Conservation (phyloP, 2,797 vertebrate species). For the Rhynchotus rufescens region DNA sequence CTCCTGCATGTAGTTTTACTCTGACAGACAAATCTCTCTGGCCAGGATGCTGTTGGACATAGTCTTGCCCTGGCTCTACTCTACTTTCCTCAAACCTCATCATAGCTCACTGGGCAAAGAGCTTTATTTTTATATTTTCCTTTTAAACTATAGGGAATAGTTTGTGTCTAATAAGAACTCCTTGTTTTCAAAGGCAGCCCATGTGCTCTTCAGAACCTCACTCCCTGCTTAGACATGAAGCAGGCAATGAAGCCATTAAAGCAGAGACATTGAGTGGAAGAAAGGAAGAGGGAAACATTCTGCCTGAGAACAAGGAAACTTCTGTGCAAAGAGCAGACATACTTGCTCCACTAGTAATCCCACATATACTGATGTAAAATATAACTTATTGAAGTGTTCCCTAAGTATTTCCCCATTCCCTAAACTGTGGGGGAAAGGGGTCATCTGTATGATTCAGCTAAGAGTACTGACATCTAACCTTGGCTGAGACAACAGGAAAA, state of each 20-base stretch:
- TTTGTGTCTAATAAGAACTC: background rate
- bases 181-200: background rate
- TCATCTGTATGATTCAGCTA: background rate
- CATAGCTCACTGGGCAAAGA: background rate
- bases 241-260: background rate
- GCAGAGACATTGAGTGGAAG: background rate
- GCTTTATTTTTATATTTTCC: too few species aligned
- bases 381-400: background rate
- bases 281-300: background rate
- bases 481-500: background rate
- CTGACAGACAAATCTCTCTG: background rate
- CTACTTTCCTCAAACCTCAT: background rate
- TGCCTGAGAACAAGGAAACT: background rate
- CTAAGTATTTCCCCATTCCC: too few species aligned
- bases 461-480: background rate
- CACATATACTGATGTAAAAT: background rate
- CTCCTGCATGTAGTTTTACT: background rate
- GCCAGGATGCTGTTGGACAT: background rate
- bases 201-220: background rate
- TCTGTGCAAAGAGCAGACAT: rapidly evolving
- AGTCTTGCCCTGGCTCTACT: background rate
- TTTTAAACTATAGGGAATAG: background rate
- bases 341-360: background rate
- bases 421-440: background rate
- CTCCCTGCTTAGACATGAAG: background rate